Base-by-base conservation (phyloP, 2,113 vertebrate genomes). In the Scartelaos histophorus region DNA sequence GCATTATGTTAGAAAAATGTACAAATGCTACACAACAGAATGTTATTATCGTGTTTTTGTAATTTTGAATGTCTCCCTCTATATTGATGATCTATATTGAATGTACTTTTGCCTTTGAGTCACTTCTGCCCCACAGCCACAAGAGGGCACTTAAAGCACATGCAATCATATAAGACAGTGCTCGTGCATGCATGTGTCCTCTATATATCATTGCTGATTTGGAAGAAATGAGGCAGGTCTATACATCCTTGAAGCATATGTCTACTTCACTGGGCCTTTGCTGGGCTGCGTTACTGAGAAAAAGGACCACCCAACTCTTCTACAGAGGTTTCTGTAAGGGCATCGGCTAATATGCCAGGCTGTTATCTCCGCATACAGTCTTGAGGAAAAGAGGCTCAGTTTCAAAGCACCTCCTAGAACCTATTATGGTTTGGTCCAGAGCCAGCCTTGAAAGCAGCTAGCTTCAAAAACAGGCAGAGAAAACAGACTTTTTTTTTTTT, bases 401-500 rank as follows among this genome's bases (percentile, higher is more conserved):
- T 96, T 72, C 89, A 95, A 62, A 95, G 93, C 61, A 96, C 95
- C 56, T 92, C 95, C 66, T 95, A 95, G 69, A 96, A 97, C 73
- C 91, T 95, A 49, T 96, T 89, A 95, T 89, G 95, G 95, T 24
- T 78, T 96, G 94, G 45, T 94, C 11, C 6, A 93, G 0, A 95
- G 94, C 0, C 47, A 75, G 57, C 29, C 73, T 49, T 96, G 17
- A 35, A 64, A 73, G 56, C 45, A 95, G 95, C 94, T 93, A 92
- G 96, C 3, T 96, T 96, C 86, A 96, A 95, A 92, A 96, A 95
- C 70, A 94, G 76, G 96, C 94, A 91, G 96, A 95, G 49, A 95
- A 71, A 80, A 75, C 69, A 3, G 69, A 60, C 58, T 58, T 69
- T 75, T 76, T 51, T 51, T 51, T 51, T 51, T 51, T 51, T 49